These are phyloP conservation scores for Rotaria macrura DNA, from an alignment of 2,888 invertebrate species.

Conservation along the genomic window DNA sequence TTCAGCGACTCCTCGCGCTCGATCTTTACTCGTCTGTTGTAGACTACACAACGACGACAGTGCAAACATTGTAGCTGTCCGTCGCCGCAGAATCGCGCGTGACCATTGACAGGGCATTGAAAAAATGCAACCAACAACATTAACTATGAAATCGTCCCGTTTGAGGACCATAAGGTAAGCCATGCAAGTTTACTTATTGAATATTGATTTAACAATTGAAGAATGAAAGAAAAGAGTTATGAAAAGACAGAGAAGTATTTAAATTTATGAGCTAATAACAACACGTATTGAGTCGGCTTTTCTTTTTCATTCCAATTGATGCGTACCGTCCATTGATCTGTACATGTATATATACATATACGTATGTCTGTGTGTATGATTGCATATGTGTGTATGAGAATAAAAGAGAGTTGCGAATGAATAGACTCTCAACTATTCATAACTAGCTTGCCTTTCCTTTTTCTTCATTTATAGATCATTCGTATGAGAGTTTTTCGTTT, in stretches of 20 bases:
- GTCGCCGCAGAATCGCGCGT: not conserved
- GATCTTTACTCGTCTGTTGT: not conserved
- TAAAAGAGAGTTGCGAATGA: not conserved
- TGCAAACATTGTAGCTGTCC: not conserved
- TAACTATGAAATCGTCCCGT: not conserved
- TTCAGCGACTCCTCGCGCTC: not conserved
- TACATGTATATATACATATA: not conserved
- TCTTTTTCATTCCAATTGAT: constrained; percentile 1
- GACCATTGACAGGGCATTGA: not conserved
- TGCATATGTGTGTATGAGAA: not conserved
- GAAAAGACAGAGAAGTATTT: not conserved
- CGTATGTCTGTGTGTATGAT: not conserved
- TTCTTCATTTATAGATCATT: constrained; percentile 7
- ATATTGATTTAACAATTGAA: not conserved
- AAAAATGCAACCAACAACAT: not conserved
- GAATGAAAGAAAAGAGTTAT: not conserved
- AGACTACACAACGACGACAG: not conserved
- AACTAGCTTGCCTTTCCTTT: not conserved
- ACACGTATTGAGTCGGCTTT: not conserved
- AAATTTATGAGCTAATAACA: not conserved
- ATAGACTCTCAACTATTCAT: not conserved
- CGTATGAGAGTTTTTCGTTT: constrained; percentile 8
- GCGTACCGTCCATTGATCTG: not conserved
- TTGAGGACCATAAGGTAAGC: not conserved
- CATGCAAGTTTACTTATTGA: not conserved